Evolutionary conservation across 1,140 invertebrate genomes (phyloP), one percentile per base, ranked within the genome.

Genomic region (Thaumetopoea pityocampa): DNA sequence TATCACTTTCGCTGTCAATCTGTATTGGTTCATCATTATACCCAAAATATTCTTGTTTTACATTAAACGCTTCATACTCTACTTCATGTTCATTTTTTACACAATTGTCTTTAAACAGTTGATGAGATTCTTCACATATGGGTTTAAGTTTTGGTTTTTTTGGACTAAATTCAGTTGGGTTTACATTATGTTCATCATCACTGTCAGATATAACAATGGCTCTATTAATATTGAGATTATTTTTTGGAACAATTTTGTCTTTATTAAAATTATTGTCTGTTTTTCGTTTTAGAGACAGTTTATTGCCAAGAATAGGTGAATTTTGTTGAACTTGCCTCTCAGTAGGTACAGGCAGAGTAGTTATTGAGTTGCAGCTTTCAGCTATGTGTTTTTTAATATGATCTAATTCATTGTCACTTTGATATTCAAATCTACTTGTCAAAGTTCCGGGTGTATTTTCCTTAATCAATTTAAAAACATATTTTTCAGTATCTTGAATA

Each of bases 1-100:
- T 67, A 36, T 80, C 76, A 67, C 68, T 76, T 26, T 80, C 76
- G 64, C 74, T 79, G 23, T 69, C 68, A 44, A 79, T 61, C 53
- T 59, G 16, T 38, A 73, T 71, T 16, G 62, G 48, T 46, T 79
- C 77, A 54, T 78, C 67, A 57, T 78, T 65, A 64, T 67, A 58
- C 18, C 53, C 63, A 23, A 67, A 43, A 38, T 68, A 67, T 38
- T 83, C 77, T 52, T 81, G 74, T 43, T 83, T 83, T n/a, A 81
- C 60, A 52, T 66, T 64, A 57, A 78, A 79, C 17, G 64, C 64
- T 38, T 80, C 79, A 68, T 53, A 71, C 23, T 73, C 56, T 24
- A 67, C 46, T 29, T 72, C 63, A 61, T 59, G 64, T 48, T 82
- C 73, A 48, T 11, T 34, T 19, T 71, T 78, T 7, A 65, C 42